Base-by-base conservation (phyloP, 1,140 invertebrate species). In the Drosophila ananassae region DNA sequence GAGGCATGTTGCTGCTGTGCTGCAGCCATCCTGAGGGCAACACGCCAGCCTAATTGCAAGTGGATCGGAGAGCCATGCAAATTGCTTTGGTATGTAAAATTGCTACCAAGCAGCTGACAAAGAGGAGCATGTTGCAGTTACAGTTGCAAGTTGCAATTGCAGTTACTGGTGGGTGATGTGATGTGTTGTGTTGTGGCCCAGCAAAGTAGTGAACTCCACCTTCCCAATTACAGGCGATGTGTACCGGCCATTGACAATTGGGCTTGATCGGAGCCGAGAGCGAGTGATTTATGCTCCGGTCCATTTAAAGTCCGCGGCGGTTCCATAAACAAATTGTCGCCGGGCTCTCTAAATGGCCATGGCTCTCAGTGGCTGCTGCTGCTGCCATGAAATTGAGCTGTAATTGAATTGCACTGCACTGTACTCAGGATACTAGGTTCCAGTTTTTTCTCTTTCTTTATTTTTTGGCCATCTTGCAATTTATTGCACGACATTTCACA, bases 251-350 rank as follows among this genome's bases (percentile, higher is more conserved):
- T 79, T 82, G 82, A 85, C 82, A 85, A 81, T 85, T 66, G 54
- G 55, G 54, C 53, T 71, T 75, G 60, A 75, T 75, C 71, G 55
- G 63, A 71, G 53, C 37, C 48, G 56, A 77, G 72, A 79, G 72
- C 62, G 79, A 73, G 77, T 87, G 83, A 87, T 87, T 87, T 87
- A 87, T 87, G 83, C 79, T 71, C 67, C 79, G 60, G 59, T 50
- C 83, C 83, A 89, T 89, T 89, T 89, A 82, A 79, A 87, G 83
- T 87, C 63, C 72, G 61, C 56, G 83, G 79, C 83, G 83, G 83
- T 79, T 79, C 83, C 83, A 89, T 89, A 89, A 89, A 89, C 83
- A 89, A 89, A 89, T 89, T 89, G 83, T 89, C 83, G 79, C 84
- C 83, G 62, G 53, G 63, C 73, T 77, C 83, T 89, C 75, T 89